phyloP scores from a whole-genome alignment of 2,888 invertebrate genomes.

The Salticus scenicus region DNA sequence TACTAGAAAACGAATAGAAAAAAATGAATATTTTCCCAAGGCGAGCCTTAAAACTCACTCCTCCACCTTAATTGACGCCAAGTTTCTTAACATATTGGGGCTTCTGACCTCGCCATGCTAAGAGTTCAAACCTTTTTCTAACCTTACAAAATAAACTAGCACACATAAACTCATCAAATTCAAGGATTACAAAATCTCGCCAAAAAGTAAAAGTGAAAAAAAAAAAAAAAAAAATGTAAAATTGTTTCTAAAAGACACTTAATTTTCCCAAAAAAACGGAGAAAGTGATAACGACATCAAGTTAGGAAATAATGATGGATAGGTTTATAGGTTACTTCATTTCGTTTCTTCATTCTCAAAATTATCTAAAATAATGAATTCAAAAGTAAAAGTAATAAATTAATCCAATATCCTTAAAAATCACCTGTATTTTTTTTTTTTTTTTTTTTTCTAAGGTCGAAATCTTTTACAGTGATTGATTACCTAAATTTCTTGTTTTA shows the following conservation, averaged over 20 bases:
- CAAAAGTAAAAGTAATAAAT: neutral
- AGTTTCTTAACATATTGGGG: slow-evolving; percentile 22
- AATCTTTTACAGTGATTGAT: no score
- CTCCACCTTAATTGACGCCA: slow-evolving; percentile 58
- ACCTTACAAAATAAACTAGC: slow-evolving; percentile 35
- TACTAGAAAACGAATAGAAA: neutral
- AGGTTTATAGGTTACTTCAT: neutral
- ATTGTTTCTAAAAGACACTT: neutral
- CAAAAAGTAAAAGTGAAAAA: no score
- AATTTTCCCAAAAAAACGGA: slow-evolving; percentile 30
- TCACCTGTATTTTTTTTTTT: no score
- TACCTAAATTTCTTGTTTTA: no score
- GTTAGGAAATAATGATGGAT: slow-evolving; percentile 4
- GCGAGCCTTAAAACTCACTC: neutral
- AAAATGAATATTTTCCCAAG: neutral
- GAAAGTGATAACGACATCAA: neutral
- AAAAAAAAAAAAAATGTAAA: neutral
- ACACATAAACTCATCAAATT: slow-evolving; percentile 22
- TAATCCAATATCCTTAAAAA: no score
- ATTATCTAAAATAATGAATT: neutral
- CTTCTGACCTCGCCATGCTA: slow-evolving; percentile 27
- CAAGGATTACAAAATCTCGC: slow-evolving; percentile 31
- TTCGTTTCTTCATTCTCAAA: neutral
- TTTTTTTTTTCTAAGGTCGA: no score
- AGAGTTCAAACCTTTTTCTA: slow-evolving; percentile 39